phyloP scores from a whole-genome alignment of 2,797 vertebrate genomes.

The Rhinogobio ventralis region DNA sequence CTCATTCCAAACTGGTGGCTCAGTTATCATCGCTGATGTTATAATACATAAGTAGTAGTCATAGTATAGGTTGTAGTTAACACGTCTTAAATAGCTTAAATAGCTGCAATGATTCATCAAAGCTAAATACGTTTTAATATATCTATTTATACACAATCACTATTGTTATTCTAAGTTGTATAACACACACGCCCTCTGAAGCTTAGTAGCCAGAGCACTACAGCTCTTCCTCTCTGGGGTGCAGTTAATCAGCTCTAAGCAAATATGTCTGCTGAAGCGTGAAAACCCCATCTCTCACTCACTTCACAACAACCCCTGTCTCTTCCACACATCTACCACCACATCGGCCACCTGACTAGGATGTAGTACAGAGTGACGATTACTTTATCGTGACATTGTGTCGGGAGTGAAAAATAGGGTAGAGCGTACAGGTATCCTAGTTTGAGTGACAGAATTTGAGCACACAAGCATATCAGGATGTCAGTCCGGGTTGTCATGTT shows the following conservation, averaged over 20 bases:
- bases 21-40: neutral
- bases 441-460: conserved; percentile 55
- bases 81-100: conserved; percentile 21
- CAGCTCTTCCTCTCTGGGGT: conserved; percentile 73
- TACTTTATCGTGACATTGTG: conserved; percentile 52
- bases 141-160: conserved; percentile 47
- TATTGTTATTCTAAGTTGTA: conserved; percentile 48
- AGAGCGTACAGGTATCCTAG: neutral
- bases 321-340: conserved; percentile 64
- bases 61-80: conserved; percentile 21
- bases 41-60: neutral
- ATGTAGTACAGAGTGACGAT: conserved; percentile 21
- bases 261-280: conserved; percentile 71
- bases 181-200: conserved; percentile 57
- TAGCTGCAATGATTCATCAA: conserved; percentile 43
- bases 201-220: conserved; percentile 70
- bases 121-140: conserved; percentile 42
- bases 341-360: conserved; percentile 31
- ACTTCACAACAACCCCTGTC: conserved; percentile 65
- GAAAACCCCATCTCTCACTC: conserved; percentile 71
- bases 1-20: too few relatives aligned
- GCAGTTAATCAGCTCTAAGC: conserved; percentile 73
- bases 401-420: conserved; percentile 23
- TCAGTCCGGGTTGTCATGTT: neutral
- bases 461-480: neutral